Base-by-base conservation (phyloP, 2,797 vertebrate genomes). In the Sebastes cheni region DNA sequence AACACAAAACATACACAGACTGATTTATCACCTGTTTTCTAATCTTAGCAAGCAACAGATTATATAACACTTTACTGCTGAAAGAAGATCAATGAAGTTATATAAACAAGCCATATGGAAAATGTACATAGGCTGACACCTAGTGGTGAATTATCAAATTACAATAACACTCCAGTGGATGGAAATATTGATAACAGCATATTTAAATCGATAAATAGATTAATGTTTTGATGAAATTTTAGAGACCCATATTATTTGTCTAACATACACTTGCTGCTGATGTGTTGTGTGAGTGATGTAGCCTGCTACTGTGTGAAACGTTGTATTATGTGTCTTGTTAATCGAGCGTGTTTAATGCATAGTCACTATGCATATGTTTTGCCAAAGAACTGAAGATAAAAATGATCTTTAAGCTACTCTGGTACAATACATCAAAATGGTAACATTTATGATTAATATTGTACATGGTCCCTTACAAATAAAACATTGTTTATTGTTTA, bases 141-240 rank as follows among this genome's bases (percentile, higher is more conserved):
- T 93, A 92, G 86, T 95, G 94, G 91, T 82, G 16, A 54, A 29
- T 25, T 58, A 60, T 52, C 46, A 54, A 84, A 85, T 46, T 90
- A 82, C 88, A 91, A 83, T 13, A 85, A 86, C 65, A 80, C 13
- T 61, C 4, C n/a, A 73, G n/a, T 18, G 23, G 11, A 67, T 46
- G 7, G 13, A 32, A 62, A 75, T 25, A 50, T 12, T 60, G 6
- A 66, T 2, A 4, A 25, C 23, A 32, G 27, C 20, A 77, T 34
- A 67, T 67, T 66, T 50, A 56, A 9, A 66, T 14, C 14, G 7
- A 70, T 46, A 36, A 62, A 64, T 4, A 69, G 5, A 67, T 55
- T 1, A 6, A 34, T 18, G 9, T 34, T 58, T 34, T 14, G 0
- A 59, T 30, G 13, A 16, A 2, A 42, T 58, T 16, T 70, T 11